A percentile compares a stretch with the other conserved stretches of the same genome.
Conservation (phyloP, 2,888 invertebrate species). For the Pachymerium ferrugineum region DNA sequence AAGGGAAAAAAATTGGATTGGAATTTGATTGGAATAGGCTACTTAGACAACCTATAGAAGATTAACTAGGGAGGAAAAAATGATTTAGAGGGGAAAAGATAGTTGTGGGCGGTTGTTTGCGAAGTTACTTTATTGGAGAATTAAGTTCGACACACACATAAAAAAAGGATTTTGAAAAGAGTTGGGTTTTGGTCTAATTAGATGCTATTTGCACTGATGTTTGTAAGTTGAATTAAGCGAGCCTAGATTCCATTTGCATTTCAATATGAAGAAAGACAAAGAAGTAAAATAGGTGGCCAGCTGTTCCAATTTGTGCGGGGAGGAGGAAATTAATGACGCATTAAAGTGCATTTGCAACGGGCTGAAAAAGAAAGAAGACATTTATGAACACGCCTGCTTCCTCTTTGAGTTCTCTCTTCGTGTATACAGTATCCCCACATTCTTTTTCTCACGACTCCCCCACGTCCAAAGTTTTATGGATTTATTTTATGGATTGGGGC, state of each 20-base stretch:
- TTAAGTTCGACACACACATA: not conserved
- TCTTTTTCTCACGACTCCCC: conserved; percentile 5
- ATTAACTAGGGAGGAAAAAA: not conserved
- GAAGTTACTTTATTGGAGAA: not conserved
- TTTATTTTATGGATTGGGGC: conserved; percentile 23
- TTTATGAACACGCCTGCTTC: not conserved
- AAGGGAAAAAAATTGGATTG: not conserved
- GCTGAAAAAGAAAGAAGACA: not conserved
- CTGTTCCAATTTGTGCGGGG: conserved; percentile 2
- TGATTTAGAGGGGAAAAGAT: not conserved
- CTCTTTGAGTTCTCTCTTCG: not conserved
- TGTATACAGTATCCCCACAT: not conserved
- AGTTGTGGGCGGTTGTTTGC: not conserved
- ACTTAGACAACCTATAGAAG: not conserved
- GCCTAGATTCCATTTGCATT: conserved; percentile 16
- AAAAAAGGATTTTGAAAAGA: not conserved
- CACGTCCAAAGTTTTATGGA: conserved; percentile 20
- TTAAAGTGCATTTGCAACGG: conserved; percentile 13
- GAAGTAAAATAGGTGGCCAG: conserved; percentile 24
- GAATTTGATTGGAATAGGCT: conserved; percentile 20
- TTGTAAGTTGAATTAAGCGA: not conserved
- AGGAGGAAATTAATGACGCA: conserved; percentile 21
- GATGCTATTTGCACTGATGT: conserved; percentile 15
- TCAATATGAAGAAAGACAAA: conserved; percentile 12
- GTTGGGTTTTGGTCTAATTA: conserved; percentile 3